phyloP scores from a whole-genome alignment of 2,113 vertebrate species.

The Octodon degus region DNA sequence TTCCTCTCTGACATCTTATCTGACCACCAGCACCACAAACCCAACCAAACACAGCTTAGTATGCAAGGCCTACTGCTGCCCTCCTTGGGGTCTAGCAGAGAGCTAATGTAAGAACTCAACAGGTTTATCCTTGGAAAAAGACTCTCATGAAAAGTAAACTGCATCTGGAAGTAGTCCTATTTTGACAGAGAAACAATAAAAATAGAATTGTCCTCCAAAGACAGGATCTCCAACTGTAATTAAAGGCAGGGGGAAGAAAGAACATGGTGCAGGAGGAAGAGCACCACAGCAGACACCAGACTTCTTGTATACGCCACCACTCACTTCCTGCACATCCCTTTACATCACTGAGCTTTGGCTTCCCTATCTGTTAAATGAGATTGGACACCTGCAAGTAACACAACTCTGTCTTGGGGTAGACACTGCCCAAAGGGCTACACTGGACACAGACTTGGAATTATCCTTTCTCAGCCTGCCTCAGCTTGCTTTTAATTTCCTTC shows the following conservation, averaged over 20 bases:
- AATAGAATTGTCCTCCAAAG: background rate
- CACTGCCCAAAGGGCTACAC: background rate
- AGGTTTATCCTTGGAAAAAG: background rate
- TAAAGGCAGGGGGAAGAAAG: background rate
- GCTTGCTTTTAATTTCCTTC: slow-evolving; percentile 33
- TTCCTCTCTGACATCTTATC: background rate
- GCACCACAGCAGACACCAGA: background rate
- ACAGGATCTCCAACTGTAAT: background rate
- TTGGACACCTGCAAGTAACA: background rate
- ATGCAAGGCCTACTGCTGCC: background rate
- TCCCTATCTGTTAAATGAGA: background rate
- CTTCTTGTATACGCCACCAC: background rate
- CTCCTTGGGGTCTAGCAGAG: background rate
- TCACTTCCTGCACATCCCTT: background rate
- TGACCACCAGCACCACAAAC: slow-evolving; percentile 2
- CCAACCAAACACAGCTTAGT: background rate
- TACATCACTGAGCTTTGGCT: background rate
- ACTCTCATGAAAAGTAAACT: background rate
- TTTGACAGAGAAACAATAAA: slow-evolving; percentile 36
- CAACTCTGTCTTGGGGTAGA: background rate
- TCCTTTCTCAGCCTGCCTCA: background rate
- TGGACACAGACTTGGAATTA: background rate
- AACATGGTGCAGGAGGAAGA: background rate
- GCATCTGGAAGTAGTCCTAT: background rate
- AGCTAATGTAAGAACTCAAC: slow-evolving; percentile 9